A percentile compares a stretch with the other conserved stretches of the same genome.
Conservation (phyloP, 2,888 invertebrate genomes). For the Drosophila anomelani region DNA sequence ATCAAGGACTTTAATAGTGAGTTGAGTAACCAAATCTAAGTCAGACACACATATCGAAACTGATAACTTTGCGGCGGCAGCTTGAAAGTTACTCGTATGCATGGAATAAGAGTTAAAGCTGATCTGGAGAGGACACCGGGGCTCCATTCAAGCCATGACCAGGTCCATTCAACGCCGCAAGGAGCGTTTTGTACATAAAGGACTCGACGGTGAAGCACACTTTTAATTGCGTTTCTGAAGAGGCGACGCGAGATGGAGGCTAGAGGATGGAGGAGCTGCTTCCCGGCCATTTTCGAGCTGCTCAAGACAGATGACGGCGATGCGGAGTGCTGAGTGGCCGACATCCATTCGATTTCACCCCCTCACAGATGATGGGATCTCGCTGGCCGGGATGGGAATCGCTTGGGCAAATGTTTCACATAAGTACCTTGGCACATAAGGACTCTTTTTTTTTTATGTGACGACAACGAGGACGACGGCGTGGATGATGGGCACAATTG, state of each 20-base stretch:
- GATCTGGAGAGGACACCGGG: slow-evolving; percentile 5
- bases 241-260: slow-evolving; percentile 6
- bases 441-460: slow-evolving; percentile 16
- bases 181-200: slow-evolving; percentile 1
- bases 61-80: not conserved
- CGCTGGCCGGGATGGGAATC: slow-evolving; percentile 25
- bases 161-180: slow-evolving; percentile 3
- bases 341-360: slow-evolving; percentile 21
- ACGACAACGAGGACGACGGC: not conserved
- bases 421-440: slow-evolving; percentile 38
- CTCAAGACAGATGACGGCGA: slow-evolving; percentile 28
- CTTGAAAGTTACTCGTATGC: not conserved
- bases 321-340: slow-evolving; percentile 5
- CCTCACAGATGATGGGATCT: slow-evolving; percentile 18
- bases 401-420: slow-evolving; percentile 39
- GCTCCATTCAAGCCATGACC: slow-evolving; percentile 12
- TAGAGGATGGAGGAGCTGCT: slow-evolving; percentile 4
- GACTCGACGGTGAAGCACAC: slow-evolving; percentile 6
- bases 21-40: not conserved
- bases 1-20: not conserved
- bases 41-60: no score
- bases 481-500: slow-evolving; percentile 21
- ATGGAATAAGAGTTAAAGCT: not conserved
- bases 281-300: slow-evolving; percentile 26
- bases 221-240: slow-evolving; percentile 11